Evolutionary conservation across 2,113 vertebrate genomes (phyloP).

Genomic region (Vidua chalybeata): DNA sequence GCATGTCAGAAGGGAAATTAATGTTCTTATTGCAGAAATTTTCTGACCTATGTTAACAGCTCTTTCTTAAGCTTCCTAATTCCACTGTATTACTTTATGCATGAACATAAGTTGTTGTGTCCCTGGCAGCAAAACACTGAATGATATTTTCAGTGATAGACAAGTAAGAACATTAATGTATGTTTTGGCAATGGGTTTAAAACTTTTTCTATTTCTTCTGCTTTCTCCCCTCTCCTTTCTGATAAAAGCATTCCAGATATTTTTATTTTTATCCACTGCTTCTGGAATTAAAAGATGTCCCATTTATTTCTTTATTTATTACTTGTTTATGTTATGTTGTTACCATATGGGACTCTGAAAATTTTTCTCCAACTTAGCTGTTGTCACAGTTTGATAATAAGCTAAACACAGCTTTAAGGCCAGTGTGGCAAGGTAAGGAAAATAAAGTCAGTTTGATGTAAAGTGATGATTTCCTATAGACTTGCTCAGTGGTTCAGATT

Average conservation of each 20-base stretch:
- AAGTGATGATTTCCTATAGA: neutral
- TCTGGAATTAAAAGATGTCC: neutral
- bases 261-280: neutral
- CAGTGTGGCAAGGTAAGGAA: neutral
- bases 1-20: neutral
- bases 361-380: neutral
- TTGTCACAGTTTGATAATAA: neutral
- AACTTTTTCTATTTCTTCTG: neutral
- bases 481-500: neutral
- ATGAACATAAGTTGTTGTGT: neutral
- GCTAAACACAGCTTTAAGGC: neutral
- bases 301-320: neutral
- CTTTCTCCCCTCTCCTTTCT: neutral
- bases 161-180: neutral
- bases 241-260: neutral
- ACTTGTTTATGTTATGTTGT: neutral
- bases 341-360: neutral
- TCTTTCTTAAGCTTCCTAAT: neutral
- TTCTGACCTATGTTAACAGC: neutral
- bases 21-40: neutral
- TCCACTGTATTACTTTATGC: neutral
- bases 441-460: neutral
- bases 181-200: neutral
- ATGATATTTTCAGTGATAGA: neutral
- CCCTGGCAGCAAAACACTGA: neutral